phyloP scores from a whole-genome alignment of 2,888 invertebrate genomes.

The Rhagonycha lutea region DNA sequence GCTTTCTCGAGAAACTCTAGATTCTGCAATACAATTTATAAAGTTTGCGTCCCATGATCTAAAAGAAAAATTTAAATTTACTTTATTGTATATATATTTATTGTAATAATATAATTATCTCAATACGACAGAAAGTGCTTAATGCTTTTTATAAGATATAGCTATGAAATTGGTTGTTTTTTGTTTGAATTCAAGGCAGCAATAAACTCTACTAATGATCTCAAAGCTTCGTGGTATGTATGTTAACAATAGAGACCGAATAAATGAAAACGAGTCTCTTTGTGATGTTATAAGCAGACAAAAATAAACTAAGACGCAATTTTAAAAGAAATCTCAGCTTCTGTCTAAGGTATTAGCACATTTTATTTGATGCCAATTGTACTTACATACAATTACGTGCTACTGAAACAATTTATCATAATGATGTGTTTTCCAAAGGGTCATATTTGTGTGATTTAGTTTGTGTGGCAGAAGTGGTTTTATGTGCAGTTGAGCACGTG shows the following conservation, averaged over 20 bases:
- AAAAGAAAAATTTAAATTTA: background rate
- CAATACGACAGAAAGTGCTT: background rate
- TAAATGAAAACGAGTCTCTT: constrained; percentile 9
- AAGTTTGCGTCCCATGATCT: background rate
- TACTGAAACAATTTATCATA: background rate
- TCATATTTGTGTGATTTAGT: constrained; percentile 6
- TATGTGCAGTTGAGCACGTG: constrained; percentile 17
- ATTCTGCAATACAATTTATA: background rate
- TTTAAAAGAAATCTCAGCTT: background rate
- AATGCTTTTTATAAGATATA: background rate
- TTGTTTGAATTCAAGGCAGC: constrained; percentile 3
- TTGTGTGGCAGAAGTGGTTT: constrained; percentile 6
- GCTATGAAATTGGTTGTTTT: background rate
- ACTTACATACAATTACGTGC: background rate
- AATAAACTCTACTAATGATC: constrained; percentile 16
- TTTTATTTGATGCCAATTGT: background rate
- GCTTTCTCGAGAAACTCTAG: background rate
- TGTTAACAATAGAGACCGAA: constrained; percentile 12
- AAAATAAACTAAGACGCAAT: constrained; percentile 8
- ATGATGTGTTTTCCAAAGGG: background rate
- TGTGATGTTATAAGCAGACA: constrained; percentile 12
- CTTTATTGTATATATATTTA: background rate
- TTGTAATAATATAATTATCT: background rate
- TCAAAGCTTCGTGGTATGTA: constrained; percentile 8
- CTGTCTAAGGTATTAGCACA: background rate